Evolutionary conservation across 53 echinoderm and acorn worm genomes (phyloP), one percentile per base, ranked within the genome.

Genomic region (Patiria pectinifera): DNA sequence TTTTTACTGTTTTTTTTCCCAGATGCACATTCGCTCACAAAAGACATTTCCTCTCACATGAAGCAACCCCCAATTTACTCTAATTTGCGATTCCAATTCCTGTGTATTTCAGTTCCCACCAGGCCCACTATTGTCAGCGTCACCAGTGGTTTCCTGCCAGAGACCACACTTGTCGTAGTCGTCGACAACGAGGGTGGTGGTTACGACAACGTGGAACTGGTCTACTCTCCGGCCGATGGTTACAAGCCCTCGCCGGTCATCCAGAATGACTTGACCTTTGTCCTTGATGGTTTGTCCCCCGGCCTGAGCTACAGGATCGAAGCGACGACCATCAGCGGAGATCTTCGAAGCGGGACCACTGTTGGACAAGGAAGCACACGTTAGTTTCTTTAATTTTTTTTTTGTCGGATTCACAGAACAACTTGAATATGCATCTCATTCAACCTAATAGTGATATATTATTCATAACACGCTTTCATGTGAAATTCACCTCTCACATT

Each of bases 211-310:
- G 87, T 92, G 76, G 45, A 58, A 18, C 89, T 94, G 6, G 58
- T 63, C 44, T 94, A 94, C 70, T 72, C 48, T 6, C 94, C 94
- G 24, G 74, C 69, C 2, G 89, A 94, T 70, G 94, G 94, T 47
- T 4, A 69, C 46, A 83, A 78, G 25, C 2, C 66, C 10, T 92
- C 94, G 0, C 94, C 92, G 6, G 4, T 92, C 2, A 22, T 87
- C 7, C 92, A 92, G 58, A 16, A n/a, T 0, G 82, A 78, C 23
- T 47, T 53, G 4, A 94, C 48, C 15, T 89, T 89, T 69, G 89
- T 89, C 47, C 45, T 89, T 11, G 89, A 89, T 47, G 89, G 69
- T 25, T 71, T 94, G 60, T 92, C 94, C 35, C 94, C 94, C 6
- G 94, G 92, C 7, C 92, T 80, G 78, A 83, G 79, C 2, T 94